Base-by-base conservation (phyloP, 1,140 invertebrate genomes). In the Brachionus angularis region DNA sequence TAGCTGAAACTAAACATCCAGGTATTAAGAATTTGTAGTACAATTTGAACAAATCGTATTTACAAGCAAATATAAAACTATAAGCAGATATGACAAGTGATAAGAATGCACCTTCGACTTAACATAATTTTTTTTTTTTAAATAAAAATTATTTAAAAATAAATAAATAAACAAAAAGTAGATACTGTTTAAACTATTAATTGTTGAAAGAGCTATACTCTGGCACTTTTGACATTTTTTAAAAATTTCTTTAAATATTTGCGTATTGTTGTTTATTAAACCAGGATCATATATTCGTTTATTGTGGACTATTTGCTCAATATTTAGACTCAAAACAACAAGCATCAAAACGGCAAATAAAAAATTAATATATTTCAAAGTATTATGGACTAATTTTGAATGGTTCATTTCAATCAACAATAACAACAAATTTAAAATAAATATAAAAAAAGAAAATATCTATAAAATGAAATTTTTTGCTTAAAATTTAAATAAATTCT, bases 241-340 rank as follows among this genome's bases (percentile, higher is more conserved):
- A 18, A 58, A 18, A 25, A 18, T 46, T 27, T 50, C 10, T 18
- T 46, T 34, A 4, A 67, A n/a, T 42, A 46, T 46, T 10, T 16
- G 29, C 14, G n/a, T 64, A n/a, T 47, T 46, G 5, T 10, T 25
- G 31, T 34, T 5, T 16, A 67, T 46, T 5, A 31, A 16, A 2
- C 39, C 53, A 27, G 39, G 39, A 36, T 36, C 25, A 14, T 36
- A 16, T 21, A 46, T 46, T 16, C 46, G 29, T 16, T 50, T 67
- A 46, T 46, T 46, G 27, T 67, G 62, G 27, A 67, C 23, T 67
- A 67, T 67, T 46, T 67, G 62, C 29, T 67, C 62, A 14, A 67
- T 67, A 67, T 67, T 67, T 10, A 67, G 27, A n/a, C 62, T 47
- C 7, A 67, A n/a, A 18, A 67, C 46, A 18, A 50, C 39, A 3